Evolutionary conservation across 2,113 vertebrate genomes (phyloP).

Genomic region (Cariama cristata): DNA sequence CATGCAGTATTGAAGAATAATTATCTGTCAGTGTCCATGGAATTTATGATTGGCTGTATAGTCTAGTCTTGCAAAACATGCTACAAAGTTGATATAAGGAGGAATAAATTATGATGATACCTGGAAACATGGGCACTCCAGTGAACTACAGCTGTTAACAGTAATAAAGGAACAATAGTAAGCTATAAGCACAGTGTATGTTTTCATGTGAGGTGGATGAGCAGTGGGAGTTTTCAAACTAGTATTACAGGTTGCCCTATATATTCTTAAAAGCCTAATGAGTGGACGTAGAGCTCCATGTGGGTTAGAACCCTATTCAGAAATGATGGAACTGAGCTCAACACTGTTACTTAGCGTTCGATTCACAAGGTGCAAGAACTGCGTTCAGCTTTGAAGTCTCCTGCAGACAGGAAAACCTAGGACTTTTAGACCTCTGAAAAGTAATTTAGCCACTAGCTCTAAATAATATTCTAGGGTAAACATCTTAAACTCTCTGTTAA

Average conservation of each 20-base stretch:
- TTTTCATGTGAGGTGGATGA: neutral
- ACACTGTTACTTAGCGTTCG: neutral
- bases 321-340: neutral
- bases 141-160: neutral
- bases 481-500: neutral
- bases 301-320: neutral
- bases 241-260: neutral
- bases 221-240: neutral
- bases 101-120: neutral
- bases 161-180: neutral
- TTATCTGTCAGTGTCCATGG: neutral
- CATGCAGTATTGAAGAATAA: neutral
- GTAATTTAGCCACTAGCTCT: neutral
- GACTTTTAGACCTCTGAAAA: neutral
- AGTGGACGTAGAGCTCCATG: rapidly evolving
- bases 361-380: neutral
- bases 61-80: neutral
- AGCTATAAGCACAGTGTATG: neutral
- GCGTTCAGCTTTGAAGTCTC: neutral
- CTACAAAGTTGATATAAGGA: neutral
- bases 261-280: neutral
- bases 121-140: neutral
- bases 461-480: neutral
- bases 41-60: neutral
- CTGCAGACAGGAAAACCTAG: neutral